phyloP scores from a whole-genome alignment of 2,888 invertebrate genomes.

The Xestoiulus laeticollis region DNA sequence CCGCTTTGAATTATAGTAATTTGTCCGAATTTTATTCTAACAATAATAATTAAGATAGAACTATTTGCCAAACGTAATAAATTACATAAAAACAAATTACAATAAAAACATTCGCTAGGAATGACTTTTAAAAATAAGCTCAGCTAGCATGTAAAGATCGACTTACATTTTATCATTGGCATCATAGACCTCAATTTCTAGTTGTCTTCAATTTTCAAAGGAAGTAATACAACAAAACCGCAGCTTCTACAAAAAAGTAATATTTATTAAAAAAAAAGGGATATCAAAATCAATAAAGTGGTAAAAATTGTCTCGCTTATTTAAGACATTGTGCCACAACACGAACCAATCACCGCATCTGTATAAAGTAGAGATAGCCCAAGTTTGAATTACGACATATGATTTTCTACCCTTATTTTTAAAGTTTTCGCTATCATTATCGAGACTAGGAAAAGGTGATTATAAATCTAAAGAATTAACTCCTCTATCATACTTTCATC shows the following conservation, averaged over 20 bases:
- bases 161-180: too few relatives aligned
- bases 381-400: neutral
- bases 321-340: slow-evolving; percentile 1
- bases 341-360: neutral
- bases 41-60: too few relatives aligned
- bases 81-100: too few relatives aligned
- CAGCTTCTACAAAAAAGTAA: neutral
- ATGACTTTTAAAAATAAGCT: too few relatives aligned
- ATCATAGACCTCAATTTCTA: too few relatives aligned
- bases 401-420: neutral
- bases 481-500: neutral
- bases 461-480: neutral
- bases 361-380: neutral
- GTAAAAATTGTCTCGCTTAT: neutral
- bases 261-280: slow-evolving; percentile 23
- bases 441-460: neutral
- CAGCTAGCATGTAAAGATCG: too few relatives aligned
- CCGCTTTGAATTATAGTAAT: too few relatives aligned
- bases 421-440: neutral
- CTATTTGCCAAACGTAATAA: too few relatives aligned
- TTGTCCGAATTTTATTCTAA: too few relatives aligned
- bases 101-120: too few relatives aligned
- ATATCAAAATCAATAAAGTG: slow-evolving; percentile 28
- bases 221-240: neutral
- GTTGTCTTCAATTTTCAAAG: neutral